Evolutionary conservation across 2,113 vertebrate species (phyloP).

Genomic region (Rhinolophus ferrumequinum): DNA sequence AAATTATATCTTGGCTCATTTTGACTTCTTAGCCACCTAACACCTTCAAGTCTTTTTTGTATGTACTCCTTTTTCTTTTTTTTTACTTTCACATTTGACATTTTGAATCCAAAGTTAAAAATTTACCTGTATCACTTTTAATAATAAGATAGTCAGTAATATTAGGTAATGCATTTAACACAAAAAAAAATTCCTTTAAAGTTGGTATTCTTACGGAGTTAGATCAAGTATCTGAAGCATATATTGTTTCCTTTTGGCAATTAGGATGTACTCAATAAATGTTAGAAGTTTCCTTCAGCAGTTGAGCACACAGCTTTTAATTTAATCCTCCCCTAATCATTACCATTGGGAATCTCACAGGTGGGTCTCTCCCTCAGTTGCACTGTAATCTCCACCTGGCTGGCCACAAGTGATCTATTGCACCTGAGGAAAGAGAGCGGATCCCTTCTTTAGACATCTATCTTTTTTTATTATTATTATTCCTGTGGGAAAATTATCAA

Average conservation of each 20-base stretch:
- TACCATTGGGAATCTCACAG: not conserved
- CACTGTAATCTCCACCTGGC: not conserved
- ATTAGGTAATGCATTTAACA: not conserved
- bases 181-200: not conserved
- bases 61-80: not conserved
- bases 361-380: not conserved
- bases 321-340: not conserved
- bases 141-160: not conserved
- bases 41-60: not conserved
- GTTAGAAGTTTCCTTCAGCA: not conserved
- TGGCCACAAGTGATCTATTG: not conserved
- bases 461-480: too few species aligned
- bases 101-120: not conserved
- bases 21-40: not conserved
- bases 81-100: not conserved
- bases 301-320: not conserved
- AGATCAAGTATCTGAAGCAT: not conserved
- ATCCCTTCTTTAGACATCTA: not conserved
- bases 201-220: not conserved
- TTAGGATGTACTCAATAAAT: not conserved
- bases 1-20: not conserved
- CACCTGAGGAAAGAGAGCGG: not conserved
- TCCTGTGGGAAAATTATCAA: not conserved
- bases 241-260: not conserved
- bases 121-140: not conserved